These are phyloP conservation scores for Eulacestoma nigropectus DNA, from an alignment of 2,113 vertebrate species.

Conservation along the genomic window DNA sequence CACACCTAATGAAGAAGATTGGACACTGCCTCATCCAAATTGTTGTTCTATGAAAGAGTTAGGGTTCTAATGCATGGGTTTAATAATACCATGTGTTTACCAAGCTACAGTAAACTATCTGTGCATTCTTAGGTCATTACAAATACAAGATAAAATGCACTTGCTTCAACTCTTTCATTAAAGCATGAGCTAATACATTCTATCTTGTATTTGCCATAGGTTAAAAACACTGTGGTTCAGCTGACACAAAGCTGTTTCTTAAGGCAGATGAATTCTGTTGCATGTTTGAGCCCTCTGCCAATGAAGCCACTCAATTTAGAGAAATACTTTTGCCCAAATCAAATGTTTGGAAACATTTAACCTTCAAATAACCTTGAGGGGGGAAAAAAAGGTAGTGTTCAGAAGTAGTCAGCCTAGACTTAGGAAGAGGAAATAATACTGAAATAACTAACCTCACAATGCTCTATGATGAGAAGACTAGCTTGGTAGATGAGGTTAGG, in stretches of 20 bases:
- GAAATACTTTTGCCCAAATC: background rate
- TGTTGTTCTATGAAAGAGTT: slow-evolving; percentile 35
- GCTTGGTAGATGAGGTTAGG: background rate
- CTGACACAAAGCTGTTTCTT: slow-evolving; percentile 17
- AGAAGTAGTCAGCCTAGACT: background rate
- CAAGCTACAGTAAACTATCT: slow-evolving; percentile 28
- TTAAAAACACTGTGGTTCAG: slow-evolving; percentile 23
- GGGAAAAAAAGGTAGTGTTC: background rate
- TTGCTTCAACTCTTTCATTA: slow-evolving; percentile 53
- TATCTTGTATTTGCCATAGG: slow-evolving; percentile 25
- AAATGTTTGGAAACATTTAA: background rate
- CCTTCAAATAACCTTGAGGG: background rate
- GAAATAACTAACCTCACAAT: background rate
- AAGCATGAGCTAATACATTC: slow-evolving; percentile 40
- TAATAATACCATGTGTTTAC: slow-evolving; percentile 48
- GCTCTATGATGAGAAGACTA: background rate
- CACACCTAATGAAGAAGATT: slow-evolving; percentile 8
- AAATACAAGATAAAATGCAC: slow-evolving; percentile 46
- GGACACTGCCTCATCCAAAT: slow-evolving; percentile 41
- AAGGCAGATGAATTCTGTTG: slow-evolving; percentile 5
- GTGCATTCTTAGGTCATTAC: slow-evolving; percentile 47
- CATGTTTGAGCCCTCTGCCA: background rate
- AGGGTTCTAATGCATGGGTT: background rate
- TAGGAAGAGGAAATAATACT: background rate
- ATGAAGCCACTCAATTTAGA: background rate